Percentiles rank a stretch among this genome's conserved stretches.
These are phyloP conservation scores for Spisula solida DNA, from an alignment of 2,888 invertebrate genomes.

Conservation along the genomic window DNA sequence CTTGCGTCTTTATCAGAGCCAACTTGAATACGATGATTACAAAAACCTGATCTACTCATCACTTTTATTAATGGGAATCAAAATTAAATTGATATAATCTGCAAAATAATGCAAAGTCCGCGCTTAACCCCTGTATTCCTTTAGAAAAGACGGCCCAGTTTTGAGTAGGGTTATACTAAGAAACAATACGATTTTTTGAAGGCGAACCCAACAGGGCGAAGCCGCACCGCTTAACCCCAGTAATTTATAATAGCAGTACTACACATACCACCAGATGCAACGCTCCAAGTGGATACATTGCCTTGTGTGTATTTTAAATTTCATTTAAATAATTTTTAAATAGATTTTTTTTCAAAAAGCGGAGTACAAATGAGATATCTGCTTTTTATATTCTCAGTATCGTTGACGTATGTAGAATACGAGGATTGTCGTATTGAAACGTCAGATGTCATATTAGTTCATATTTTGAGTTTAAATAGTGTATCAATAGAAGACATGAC, in stretches of 20 bases:
- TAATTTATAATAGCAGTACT: neutral
- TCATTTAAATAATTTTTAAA: conserved; percentile 8
- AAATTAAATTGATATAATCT: conserved; percentile 36
- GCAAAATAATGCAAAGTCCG: conserved; percentile 30
- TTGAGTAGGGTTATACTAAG: conserved; percentile 8
- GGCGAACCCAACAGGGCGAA: neutral
- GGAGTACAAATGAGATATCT: neutral
- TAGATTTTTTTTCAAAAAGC: neutral
- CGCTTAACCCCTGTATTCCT: conserved; percentile 28
- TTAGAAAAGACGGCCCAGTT: conserved; percentile 30
- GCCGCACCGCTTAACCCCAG: conserved; percentile 50
- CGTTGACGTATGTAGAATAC: neutral
- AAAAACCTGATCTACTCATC: conserved; percentile 36
- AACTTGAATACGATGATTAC: neutral
- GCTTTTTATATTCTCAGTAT: neutral
- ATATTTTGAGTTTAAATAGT: neutral
- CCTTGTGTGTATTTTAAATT: conserved; percentile 3
- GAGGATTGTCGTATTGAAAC: neutral
- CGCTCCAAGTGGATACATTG: neutral
- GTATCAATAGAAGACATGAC: conserved; percentile 12
- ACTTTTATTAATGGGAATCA: conserved; percentile 15
- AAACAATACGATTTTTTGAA: conserved; percentile 22
- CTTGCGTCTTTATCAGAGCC: conserved; percentile 15
- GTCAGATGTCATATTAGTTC: neutral
- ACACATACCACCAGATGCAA: conserved; percentile 7